These are phyloP conservation scores for Trochalopteron elliotii DNA, from an alignment of 2,113 vertebrate species.

Conservation along the genomic window DNA sequence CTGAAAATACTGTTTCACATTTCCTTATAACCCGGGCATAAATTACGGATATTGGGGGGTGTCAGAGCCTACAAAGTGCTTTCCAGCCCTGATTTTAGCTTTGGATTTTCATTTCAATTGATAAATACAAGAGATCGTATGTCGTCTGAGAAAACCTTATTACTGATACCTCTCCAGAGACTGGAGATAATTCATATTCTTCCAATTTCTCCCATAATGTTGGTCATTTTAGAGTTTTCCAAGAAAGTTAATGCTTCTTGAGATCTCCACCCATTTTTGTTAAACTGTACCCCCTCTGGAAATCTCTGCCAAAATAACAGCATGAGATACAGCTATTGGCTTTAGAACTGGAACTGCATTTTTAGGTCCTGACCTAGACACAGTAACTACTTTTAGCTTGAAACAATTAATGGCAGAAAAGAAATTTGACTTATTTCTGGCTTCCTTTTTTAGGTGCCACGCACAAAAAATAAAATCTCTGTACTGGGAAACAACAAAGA, in stretches of 20 bases:
- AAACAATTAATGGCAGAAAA: background rate
- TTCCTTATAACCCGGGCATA: background rate
- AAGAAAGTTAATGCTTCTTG: background rate
- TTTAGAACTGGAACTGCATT: background rate
- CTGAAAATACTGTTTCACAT: background rate
- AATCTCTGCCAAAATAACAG: background rate
- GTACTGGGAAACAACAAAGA: background rate
- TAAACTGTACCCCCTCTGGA: background rate
- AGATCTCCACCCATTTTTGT: slow-evolving; percentile 22
- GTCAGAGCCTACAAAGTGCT: background rate
- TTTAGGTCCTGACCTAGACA: background rate
- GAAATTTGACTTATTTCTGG: background rate
- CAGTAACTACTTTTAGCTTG: background rate
- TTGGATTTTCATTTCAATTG: background rate
- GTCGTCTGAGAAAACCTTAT: background rate
- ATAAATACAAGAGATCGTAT: background rate
- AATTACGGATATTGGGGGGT: background rate
- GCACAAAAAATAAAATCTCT: background rate
- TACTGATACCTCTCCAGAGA: background rate
- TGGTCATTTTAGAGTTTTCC: background rate
- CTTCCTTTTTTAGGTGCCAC: background rate
- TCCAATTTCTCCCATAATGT: background rate
- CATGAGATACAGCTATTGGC: background rate
- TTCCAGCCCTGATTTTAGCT: background rate
- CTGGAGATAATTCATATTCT: background rate